A percentile compares a stretch with the other conserved stretches of the same genome.
Conservation (phyloP, 2,888 invertebrate genomes). For the Mesorhabditis sp. region DNA sequence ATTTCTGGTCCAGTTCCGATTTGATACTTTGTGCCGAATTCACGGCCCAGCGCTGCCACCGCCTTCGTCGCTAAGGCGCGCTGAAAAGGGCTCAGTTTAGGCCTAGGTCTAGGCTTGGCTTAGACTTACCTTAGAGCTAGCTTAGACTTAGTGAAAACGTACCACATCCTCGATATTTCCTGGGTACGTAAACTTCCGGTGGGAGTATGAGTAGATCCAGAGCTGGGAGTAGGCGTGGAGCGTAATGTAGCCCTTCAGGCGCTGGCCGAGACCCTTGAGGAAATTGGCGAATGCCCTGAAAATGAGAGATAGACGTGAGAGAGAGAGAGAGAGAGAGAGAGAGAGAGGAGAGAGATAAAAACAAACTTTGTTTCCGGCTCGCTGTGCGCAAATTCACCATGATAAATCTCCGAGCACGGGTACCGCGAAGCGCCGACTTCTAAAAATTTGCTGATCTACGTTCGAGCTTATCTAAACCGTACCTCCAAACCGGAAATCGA, state of each 20-base stretch:
- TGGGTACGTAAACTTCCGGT: slow-evolving; percentile 48
- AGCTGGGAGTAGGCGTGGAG: slow-evolving; percentile 55
- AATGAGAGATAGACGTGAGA: background rate
- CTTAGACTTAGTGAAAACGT: slow-evolving; percentile 9
- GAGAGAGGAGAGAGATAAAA: background rate
- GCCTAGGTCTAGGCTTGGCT: no score
- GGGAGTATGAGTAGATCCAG: slow-evolving; percentile 56
- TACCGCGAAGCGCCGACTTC: slow-evolving; percentile 53
- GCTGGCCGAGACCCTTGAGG: slow-evolving; percentile 32
- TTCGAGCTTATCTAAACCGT: background rate
- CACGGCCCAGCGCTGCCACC: slow-evolving; percentile 42
- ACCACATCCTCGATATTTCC: slow-evolving; percentile 54
- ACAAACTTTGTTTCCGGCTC: slow-evolving; percentile 50
- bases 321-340: background rate
- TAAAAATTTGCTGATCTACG: slow-evolving; percentile 10
- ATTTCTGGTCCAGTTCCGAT: slow-evolving; percentile 57
- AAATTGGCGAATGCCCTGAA: slow-evolving; percentile 49
- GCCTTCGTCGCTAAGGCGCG: slow-evolving; percentile 50
- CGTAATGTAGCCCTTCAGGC: slow-evolving; percentile 52
- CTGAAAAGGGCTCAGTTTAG: slow-evolving; percentile 26
- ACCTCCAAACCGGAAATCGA: slow-evolving; percentile 52
- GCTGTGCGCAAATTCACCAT: slow-evolving; percentile 52
- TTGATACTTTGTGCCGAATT: slow-evolving; percentile 53
- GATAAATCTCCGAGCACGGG: slow-evolving; percentile 55
- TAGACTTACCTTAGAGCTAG: background rate